Conservation (phyloP, 2,113 vertebrate species). For the Rhinogobius similis region DNA sequence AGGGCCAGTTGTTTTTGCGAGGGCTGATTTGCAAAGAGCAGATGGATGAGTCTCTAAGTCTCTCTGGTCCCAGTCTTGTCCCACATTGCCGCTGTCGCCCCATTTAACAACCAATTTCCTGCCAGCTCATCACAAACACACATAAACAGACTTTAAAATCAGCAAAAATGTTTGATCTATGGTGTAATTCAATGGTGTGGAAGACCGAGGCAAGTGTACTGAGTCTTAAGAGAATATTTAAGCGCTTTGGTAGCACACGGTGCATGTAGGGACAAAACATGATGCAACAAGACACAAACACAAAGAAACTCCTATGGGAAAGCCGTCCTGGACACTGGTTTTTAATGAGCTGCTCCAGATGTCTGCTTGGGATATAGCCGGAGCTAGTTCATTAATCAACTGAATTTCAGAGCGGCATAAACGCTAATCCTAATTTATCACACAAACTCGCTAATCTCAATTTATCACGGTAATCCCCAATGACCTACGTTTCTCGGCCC, state of each 20-base stretch:
- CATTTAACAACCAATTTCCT: conserved; percentile 70
- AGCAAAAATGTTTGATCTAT: conserved; percentile 21
- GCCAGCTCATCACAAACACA: conserved; percentile 60
- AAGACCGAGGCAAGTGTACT: neutral
- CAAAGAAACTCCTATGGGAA: conserved; percentile 38
- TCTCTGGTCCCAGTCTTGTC: conserved; percentile 68
- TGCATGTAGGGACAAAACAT: conserved; percentile 11
- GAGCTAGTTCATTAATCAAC: conserved; percentile 71
- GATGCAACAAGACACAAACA: neutral
- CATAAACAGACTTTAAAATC: conserved; percentile 26
- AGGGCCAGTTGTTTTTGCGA: conserved; percentile 63
- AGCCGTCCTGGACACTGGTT: conserved; percentile 49
- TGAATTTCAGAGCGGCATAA: conserved; percentile 35
- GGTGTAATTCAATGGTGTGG: conserved; percentile 12
- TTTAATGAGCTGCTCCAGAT: conserved; percentile 76
- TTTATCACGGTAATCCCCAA: conserved; percentile 57
- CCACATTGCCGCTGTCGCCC: conserved; percentile 65
- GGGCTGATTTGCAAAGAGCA: conserved; percentile 64
- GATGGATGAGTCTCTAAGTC: conserved; percentile 67
- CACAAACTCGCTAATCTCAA: conserved; percentile 44
- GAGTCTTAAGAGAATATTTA: conserved; percentile 25
- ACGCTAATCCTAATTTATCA: conserved; percentile 50
- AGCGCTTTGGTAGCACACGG: conserved; percentile 21
- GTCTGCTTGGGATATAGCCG: conserved; percentile 56
- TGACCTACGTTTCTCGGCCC: conserved; percentile 6